Conservation (phyloP, 2,113 vertebrate species). For the Dromiciops gliroides region DNA sequence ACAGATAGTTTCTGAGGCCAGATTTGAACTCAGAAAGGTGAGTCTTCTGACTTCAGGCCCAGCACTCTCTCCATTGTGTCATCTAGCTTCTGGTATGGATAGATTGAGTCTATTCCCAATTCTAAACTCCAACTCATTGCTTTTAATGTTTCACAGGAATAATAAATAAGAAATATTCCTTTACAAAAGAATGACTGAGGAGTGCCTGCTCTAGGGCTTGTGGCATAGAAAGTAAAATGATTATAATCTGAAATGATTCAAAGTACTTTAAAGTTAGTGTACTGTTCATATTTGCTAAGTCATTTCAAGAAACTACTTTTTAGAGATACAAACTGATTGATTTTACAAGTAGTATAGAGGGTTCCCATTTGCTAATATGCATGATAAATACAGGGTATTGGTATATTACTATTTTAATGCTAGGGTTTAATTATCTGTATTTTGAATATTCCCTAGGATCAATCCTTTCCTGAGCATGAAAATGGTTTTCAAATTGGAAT, state of each 20-base stretch:
- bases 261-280: neutral
- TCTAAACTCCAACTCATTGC: neutral
- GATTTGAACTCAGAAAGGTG: neutral
- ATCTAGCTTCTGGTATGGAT: neutral
- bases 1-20: neutral
- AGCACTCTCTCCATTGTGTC: neutral
- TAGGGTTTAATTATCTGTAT: conserved; percentile 23
- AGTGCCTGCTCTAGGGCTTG: neutral
- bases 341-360: neutral
- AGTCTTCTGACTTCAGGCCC: neutral
- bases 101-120: neutral
- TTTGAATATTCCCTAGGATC: conserved; percentile 64
- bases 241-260: neutral
- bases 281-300: neutral
- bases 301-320: neutral
- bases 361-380: neutral
- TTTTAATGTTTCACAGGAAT: neutral
- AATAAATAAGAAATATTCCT: neutral
- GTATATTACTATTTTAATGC: neutral
- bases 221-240: neutral
- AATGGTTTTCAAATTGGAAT: conserved; percentile 88
- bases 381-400: neutral
- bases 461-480: conserved; percentile 85
- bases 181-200: neutral
- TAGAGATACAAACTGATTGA: neutral